Evolutionary conservation across 2,888 invertebrate species (phyloP).

Genomic region (Cartodere bifasciata): DNA sequence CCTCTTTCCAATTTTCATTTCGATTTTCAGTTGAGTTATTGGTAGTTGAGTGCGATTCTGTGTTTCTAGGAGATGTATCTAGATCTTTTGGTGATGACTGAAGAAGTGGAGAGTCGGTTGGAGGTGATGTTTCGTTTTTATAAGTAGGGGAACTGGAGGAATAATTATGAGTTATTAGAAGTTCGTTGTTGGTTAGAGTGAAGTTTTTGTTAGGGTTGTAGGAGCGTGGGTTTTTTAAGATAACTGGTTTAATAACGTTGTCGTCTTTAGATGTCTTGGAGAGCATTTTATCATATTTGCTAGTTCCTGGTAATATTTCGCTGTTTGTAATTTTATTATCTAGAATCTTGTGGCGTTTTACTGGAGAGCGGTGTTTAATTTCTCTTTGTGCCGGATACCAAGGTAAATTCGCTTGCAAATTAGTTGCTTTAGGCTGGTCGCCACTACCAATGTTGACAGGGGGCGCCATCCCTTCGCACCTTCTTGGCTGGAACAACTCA

Average conservation of each 20-base stretch:
- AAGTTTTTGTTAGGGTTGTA: too few species aligned
- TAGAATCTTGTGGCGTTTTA: too few species aligned
- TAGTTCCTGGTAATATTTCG: conserved; percentile 4
- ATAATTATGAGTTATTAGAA: too few species aligned
- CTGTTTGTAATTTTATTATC: conserved; percentile 6
- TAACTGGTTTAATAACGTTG: too few species aligned
- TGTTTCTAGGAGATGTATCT: too few species aligned
- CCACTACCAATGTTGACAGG: too few species aligned
- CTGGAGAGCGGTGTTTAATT: conserved; percentile 5
- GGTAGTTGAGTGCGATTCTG: too few species aligned
- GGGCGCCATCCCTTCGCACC: neutral
- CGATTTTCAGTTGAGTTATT: too few species aligned
- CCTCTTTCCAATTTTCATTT: conserved; percentile 35
- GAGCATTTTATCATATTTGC: too few species aligned
- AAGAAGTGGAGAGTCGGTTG: conserved; percentile 4
- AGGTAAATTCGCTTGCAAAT: conserved; percentile 28
- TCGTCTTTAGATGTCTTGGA: neutral
- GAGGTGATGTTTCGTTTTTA: too few species aligned
- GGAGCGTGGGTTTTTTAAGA: neutral
- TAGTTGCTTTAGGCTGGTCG: conserved; percentile 2
- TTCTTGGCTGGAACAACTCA: conserved; percentile 36
- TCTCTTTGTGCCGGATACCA: conserved; percentile 30
- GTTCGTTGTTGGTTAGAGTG: too few species aligned
- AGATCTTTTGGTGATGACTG: neutral
- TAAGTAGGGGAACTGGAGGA: too few species aligned